Percentiles rank a stretch among this genome's conserved stretches.
Conservation (phyloP, 2,113 vertebrate species). For the Psilopsiagon aymara region DNA sequence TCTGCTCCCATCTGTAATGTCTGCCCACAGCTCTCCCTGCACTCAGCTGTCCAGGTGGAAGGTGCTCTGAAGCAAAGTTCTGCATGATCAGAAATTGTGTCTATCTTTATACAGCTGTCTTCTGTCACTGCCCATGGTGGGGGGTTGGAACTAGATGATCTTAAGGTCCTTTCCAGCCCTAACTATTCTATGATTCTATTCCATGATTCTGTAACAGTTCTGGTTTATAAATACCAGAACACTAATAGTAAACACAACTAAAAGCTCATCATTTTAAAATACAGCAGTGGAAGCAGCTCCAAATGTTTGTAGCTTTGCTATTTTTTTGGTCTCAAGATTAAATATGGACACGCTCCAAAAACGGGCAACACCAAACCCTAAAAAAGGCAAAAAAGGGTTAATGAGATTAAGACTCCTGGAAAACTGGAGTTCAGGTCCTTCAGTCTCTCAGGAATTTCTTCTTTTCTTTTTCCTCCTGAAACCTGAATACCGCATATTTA, state of each 20-base stretch:
- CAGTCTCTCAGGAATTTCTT: background rate
- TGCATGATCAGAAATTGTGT: accelerated
- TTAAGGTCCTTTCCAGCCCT: background rate
- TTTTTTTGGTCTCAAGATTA: background rate
- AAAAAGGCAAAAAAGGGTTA: background rate
- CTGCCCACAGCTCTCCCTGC: background rate
- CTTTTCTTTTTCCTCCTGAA: background rate
- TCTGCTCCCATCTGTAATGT: background rate
- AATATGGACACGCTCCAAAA: background rate
- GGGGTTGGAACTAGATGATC: background rate
- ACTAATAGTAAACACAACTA: background rate
- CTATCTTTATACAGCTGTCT: background rate
- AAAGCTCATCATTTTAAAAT: background rate
- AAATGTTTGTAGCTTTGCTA: background rate
- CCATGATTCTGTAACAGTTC: background rate
- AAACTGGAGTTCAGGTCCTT: background rate
- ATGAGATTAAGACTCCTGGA: background rate
- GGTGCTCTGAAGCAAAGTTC: background rate
- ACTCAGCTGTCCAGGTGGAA: background rate
- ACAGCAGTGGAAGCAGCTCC: background rate
- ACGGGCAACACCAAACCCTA: background rate
- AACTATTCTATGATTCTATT: background rate
- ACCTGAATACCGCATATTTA: background rate
- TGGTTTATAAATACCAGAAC: background rate
- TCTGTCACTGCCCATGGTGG: background rate